phyloP scores from a whole-genome alignment of 2,113 vertebrate species.

The Damaliscus lunatus region DNA sequence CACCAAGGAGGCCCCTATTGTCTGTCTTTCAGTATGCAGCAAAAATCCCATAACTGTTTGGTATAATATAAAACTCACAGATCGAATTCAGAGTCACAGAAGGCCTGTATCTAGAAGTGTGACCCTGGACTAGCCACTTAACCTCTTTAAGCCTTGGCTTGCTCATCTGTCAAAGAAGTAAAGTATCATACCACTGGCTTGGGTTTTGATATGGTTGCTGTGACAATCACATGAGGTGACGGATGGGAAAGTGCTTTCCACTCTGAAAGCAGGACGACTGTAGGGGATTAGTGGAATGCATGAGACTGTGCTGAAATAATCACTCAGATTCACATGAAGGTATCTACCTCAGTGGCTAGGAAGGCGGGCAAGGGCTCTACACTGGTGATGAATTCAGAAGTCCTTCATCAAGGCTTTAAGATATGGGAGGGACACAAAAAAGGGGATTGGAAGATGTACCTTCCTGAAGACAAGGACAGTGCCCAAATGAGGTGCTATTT shows the following conservation, averaged over 20 bases:
- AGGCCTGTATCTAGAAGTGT: neutral
- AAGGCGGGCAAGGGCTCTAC: neutral
- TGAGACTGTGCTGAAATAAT: neutral
- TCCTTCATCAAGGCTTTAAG: neutral
- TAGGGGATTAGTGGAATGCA: neutral
- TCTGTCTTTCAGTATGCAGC: neutral
- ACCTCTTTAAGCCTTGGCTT: neutral
- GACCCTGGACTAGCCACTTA: neutral
- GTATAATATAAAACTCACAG: neutral
- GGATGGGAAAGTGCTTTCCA: neutral
- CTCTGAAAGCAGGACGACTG: neutral
- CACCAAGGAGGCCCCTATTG: neutral
- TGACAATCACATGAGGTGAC: neutral
- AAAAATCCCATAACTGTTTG: neutral
- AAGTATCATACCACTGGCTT: neutral
- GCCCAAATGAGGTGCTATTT: neutral
- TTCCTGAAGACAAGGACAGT: neutral
- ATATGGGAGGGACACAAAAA: neutral
- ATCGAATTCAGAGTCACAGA: neutral
- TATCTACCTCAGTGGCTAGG: neutral
- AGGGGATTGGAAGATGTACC: neutral
- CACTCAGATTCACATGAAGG: neutral
- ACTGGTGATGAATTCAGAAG: neutral
- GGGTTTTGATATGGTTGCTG: neutral
- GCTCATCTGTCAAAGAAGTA: neutral